These are phyloP conservation scores for human DNA, from an alignment of 2,113 vertebrate species.

Conservation along the genomic window GRCh38 chr17:75945501-75946000, in stretches of 20 bases:
- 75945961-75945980: background rate
- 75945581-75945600: constrained; percentile 25
- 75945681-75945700: constrained; percentile 59
- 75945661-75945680: constrained; percentile 69
- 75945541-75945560: background rate
- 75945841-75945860: background rate
- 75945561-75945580: constrained; percentile 30
- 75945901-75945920: background rate
- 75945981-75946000: background rate
- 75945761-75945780: background rate
- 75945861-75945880: background rate
- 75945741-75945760: background rate
- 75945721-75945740: background rate
- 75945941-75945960: background rate
- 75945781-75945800: no score
- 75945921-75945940: background rate
- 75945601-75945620: constrained; percentile 42
- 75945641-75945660: constrained; percentile 55
- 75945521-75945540: background rate
- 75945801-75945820: background rate
- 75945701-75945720: background rate
- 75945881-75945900: background rate
- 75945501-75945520: background rate
- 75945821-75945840: constrained; percentile 1
- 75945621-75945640: constrained; percentile 38